phyloP scores from a whole-genome alignment of 2,888 invertebrate genomes.

The Automeris io region DNA sequence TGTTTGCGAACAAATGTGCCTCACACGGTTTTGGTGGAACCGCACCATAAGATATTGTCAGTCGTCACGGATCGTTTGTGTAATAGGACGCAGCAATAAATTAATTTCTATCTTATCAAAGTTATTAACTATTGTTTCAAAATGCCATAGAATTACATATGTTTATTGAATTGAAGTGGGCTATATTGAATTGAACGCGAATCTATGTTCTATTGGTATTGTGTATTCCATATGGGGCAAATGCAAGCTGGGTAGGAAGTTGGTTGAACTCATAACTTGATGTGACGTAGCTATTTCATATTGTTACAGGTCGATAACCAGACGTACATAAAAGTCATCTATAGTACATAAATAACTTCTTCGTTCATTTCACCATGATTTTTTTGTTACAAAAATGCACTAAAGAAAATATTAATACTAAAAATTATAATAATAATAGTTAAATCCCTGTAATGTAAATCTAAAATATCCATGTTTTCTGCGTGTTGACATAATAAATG shows the following conservation, averaged over 20 bases:
- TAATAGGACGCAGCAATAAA: constrained; percentile 29
- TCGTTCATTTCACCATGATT: no score
- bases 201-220: constrained; percentile 7
- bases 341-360: no score
- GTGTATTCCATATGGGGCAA: background rate
- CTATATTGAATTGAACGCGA: constrained; percentile 13
- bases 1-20: no score
- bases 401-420: no score
- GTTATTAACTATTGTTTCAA: constrained; percentile 36
- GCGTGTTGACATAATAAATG: no score
- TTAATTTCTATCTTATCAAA: constrained; percentile 28
- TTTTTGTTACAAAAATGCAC: no score
- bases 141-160: constrained; percentile 17
- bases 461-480: no score
- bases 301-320: constrained; percentile 8
- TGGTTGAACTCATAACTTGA: constrained; percentile 20
- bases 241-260: constrained; percentile 11
- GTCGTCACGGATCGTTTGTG: constrained; percentile 25
- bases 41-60: constrained; percentile 5
- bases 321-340: no score
- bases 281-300: background rate
- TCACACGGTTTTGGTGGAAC: no score
- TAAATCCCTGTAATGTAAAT: no score
- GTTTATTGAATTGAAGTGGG: constrained; percentile 25
- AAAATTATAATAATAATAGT: no score